A percentile compares a stretch with the other conserved stretches of the same genome.
Conservation (phyloP, 2,888 invertebrate genomes). For the Orthonychiurus folsomi region DNA sequence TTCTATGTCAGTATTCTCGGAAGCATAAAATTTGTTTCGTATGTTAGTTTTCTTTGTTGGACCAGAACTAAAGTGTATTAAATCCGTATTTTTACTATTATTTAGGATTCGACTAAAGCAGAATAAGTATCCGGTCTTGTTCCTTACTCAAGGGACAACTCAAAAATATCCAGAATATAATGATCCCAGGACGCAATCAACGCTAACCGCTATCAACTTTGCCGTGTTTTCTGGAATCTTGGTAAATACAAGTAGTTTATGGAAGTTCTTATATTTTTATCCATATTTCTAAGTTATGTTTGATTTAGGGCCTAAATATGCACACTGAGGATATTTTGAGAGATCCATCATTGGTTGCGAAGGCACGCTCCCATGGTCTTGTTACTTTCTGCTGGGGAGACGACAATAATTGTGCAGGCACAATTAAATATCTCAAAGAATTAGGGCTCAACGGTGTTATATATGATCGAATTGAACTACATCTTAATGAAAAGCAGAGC, state of each 20-base stretch:
- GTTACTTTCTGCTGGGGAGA: slow-evolving; percentile 97
- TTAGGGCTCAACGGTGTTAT: slow-evolving; percentile 91
- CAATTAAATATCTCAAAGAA: slow-evolving; percentile 73
- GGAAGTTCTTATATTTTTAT: neutral
- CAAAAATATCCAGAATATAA: slow-evolving; percentile 66
- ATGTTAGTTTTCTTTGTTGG: neutral
- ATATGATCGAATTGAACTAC: slow-evolving; percentile 64
- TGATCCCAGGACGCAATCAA: slow-evolving; percentile 72
- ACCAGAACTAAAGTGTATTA: neutral
- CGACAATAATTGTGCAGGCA: slow-evolving; percentile 79
- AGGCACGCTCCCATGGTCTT: slow-evolving; percentile 69
- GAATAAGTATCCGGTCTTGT: slow-evolving; percentile 93
- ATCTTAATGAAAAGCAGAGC: slow-evolving; percentile 26
- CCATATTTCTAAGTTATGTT: neutral
- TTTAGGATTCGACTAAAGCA: slow-evolving; percentile 77
- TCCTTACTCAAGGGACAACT: slow-evolving; percentile 73
- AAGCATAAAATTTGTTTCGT: neutral
- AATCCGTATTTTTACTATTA: neutral
- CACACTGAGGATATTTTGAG: slow-evolving; percentile 84
- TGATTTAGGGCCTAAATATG: slow-evolving; percentile 67
- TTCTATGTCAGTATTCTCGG: slow-evolving; percentile 56
- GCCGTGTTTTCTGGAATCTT: slow-evolving; percentile 72
- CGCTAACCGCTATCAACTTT: slow-evolving; percentile 71
- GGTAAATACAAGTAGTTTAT: slow-evolving; percentile 43
- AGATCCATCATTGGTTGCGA: slow-evolving; percentile 69